Base-by-base conservation (phyloP, 2,888 invertebrate genomes). In the Idaea straminata region DNA sequence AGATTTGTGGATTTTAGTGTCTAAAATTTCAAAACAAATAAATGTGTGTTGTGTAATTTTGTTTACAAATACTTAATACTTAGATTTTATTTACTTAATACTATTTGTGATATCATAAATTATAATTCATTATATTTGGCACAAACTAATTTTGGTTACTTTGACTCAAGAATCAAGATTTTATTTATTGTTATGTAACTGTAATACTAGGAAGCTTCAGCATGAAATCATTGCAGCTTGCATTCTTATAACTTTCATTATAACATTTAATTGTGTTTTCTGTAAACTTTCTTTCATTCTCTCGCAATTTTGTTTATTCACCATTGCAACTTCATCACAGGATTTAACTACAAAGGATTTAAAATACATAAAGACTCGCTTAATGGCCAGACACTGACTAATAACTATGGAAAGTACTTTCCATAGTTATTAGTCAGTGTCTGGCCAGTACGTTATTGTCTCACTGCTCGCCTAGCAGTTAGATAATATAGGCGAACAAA, bases 281-380 rank as follows among this genome's bases (percentile, higher is more conserved):
- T 13, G 13, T 10, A 7, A 47, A 60, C 25, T 25, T 25, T 3
- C 25, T 38, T 58, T 57, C 38, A 15, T 64, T 61, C 35, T 63
- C 57, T 61, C 57, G 64, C 64, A 64, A 66, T 16, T 64, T 62
- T 59, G 62, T 64, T 69, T 62, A 64, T 66, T 69, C 70, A 70
- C 71, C 71, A 71, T 71, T 65, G 71, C 72, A 74, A 72, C 69
- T 65, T 68, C 74, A 74, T 74, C 67, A 70, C 69, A 64, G 16
- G 74, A 69, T 72, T 64, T 72, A 64, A 68, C 69, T 25, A 65
- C 70, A 71, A 73, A 72, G 73, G 71, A 72, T 70, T 15, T 5
- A 7, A 47, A 57, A 57, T 57, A 57, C 1, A 57, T 57, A 15
- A 57, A 3, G 7, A 57, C 57, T 57, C 10, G 3, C 3, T 3